A percentile compares a stretch with the other conserved stretches of the same genome.
Evolutionary conservation across 2,888 invertebrate genomes (phyloP).

Genomic region (Drosophila borealis): DNA sequence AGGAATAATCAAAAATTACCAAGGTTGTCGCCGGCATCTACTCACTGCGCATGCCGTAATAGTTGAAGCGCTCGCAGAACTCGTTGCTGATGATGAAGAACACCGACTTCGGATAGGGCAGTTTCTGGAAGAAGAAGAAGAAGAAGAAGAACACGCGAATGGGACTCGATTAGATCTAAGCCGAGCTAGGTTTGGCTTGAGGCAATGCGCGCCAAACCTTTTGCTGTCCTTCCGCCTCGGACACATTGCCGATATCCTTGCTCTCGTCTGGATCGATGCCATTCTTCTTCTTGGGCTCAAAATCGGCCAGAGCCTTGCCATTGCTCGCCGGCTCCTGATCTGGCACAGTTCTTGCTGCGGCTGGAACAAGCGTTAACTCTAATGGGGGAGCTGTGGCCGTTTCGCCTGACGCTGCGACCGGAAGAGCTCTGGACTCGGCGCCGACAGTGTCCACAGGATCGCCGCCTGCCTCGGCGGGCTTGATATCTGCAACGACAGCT

Average conservation of each 20-base stretch:
- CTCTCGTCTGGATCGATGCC: slow-evolving; percentile 45
- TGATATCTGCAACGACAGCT: slow-evolving; percentile 50
- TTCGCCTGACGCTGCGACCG: slow-evolving; percentile 8
- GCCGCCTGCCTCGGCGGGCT: slow-evolving; percentile 36
- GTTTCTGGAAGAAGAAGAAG: slow-evolving; percentile 70
- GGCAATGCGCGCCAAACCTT: slow-evolving; percentile 64
- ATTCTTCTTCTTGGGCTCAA: slow-evolving; percentile 43
- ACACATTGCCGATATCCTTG: slow-evolving; percentile 49
- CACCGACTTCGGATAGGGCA: slow-evolving; percentile 90
- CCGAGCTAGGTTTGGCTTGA: neutral
- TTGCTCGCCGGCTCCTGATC: slow-evolving; percentile 25
- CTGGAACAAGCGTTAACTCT: neutral
- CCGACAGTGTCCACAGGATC: slow-evolving; percentile 8
- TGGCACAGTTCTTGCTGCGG: neutral
- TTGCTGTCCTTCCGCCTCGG: slow-evolving; percentile 81
- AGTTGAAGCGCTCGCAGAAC: slow-evolving; percentile 98
- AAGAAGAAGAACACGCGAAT: neutral
- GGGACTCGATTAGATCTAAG: neutral
- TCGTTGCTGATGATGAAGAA: slow-evolving; percentile 96
- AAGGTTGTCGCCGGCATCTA: slow-evolving; percentile 51
- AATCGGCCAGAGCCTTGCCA: slow-evolving; percentile 40
- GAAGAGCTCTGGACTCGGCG: slow-evolving; percentile 2
- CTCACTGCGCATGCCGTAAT: slow-evolving; percentile 97
- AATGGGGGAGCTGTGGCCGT: too few species aligned
- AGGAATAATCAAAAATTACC: neutral